Percentiles rank a stretch among this genome's conserved stretches.
Evolutionary conservation across 2,797 vertebrate genomes (phyloP).

Genomic region (Glyptemys insculpta): DNA sequence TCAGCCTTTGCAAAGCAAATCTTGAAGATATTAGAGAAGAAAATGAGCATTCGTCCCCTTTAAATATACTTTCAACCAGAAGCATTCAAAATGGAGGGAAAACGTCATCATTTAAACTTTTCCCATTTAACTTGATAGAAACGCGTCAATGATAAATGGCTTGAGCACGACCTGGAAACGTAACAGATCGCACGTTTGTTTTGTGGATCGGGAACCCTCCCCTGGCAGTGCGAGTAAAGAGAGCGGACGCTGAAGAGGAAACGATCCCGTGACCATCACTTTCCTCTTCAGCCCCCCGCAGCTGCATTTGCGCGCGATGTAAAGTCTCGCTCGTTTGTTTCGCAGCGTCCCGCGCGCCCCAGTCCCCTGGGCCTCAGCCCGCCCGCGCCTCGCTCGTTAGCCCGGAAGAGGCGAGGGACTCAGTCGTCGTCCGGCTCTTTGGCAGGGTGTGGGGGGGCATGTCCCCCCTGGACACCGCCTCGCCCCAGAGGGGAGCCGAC

Average conservation of each 20-base stretch:
- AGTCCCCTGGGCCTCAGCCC: not conserved
- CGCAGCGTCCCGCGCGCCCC: too few species aligned
- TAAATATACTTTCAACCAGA: rapidly evolving
- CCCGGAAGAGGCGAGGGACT: not conserved
- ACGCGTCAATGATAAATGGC: not conserved
- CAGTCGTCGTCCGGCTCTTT: not conserved
- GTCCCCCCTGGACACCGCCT: not conserved
- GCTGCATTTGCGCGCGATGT: rapidly evolving
- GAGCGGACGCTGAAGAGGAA: not conserved
- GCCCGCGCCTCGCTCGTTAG: not conserved
- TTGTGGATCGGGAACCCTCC: not conserved
- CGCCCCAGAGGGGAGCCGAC: too few species aligned
- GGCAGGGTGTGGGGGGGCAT: too few species aligned
- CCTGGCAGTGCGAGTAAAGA: not conserved
- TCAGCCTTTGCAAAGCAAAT: not conserved
- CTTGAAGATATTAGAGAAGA: rapidly evolving
- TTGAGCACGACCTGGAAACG: not conserved
- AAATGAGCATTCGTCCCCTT: rapidly evolving
- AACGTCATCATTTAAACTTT: rapidly evolving
- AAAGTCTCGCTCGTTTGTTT: not conserved
- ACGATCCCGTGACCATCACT: not conserved
- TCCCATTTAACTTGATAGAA: rapidly evolving
- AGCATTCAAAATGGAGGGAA: not conserved
- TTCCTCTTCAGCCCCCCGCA: too few species aligned
- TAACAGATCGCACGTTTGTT: not conserved